Conservation (phyloP, 2,888 invertebrate genomes). For the Dilophus febrilis region DNA sequence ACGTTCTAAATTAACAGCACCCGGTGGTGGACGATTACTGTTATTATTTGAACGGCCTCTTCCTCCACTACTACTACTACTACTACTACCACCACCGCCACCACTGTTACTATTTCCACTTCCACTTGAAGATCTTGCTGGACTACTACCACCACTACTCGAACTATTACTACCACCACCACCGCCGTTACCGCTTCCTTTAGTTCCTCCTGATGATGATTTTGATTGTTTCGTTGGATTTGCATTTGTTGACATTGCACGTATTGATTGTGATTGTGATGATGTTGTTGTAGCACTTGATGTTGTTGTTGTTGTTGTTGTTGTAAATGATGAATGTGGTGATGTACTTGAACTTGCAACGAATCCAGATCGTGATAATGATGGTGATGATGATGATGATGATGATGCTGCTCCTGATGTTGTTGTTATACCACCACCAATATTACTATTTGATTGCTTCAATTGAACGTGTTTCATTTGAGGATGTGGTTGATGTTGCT, state of each 20-base stretch:
- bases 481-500: no score
- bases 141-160: conserved; percentile 18
- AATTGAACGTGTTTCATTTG: no score
- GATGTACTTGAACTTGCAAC: conserved; percentile 33
- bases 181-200: background rate
- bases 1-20: conserved; percentile 80
- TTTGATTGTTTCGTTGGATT: conserved; percentile 12
- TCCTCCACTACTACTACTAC: conserved; percentile 8
- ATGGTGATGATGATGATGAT: conserved; percentile 8
- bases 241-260: conserved; percentile 29
- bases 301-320: conserved; percentile 32
- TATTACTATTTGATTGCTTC: no score
- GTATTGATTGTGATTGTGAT: conserved; percentile 33
- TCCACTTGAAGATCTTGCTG: conserved; percentile 21
- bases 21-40: conserved; percentile 70
- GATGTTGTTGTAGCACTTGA: conserved; percentile 32
- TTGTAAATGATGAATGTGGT: conserved; percentile 33
- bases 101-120: background rate
- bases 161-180: no score
- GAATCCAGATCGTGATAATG: conserved; percentile 9
- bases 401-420: conserved; percentile 7
- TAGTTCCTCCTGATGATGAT: conserved; percentile 10
- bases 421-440: conserved; percentile 9
- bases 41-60: conserved; percentile 34
- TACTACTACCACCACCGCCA: no score